phyloP scores from a whole-genome alignment of 1,140 invertebrate genomes.

The Forficula auricularia region DNA sequence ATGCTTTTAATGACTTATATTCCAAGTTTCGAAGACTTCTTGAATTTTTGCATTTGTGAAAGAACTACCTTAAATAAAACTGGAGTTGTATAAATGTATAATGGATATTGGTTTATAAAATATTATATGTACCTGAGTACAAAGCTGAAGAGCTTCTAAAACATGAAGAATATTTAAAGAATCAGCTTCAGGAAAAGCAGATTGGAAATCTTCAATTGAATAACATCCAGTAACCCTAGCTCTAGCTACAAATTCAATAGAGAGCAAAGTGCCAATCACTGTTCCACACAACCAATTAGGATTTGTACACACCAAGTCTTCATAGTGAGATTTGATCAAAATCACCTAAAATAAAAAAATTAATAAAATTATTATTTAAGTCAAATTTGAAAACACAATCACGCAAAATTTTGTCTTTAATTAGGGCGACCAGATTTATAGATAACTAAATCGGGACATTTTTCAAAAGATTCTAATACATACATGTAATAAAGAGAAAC shows the following conservation, averaged over 20 bases:
- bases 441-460: too few species aligned
- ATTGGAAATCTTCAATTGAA: conserved; percentile 59
- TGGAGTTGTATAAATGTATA: too few species aligned
- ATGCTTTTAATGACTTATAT: too few species aligned
- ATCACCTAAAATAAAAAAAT: conserved; percentile 25
- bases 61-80: too few species aligned
- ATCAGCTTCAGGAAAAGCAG: conserved; percentile 54
- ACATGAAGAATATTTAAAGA: conserved; percentile 48
- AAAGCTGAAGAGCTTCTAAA: conserved; percentile 50
- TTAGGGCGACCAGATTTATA: too few species aligned
- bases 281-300: conserved; percentile 57
- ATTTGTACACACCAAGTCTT: conserved; percentile 53
- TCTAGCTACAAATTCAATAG: conserved; percentile 41
- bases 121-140: conserved; percentile 48
- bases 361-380: not conserved
- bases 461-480: too few species aligned
- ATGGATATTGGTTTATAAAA: too few species aligned
- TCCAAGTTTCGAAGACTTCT: too few species aligned
- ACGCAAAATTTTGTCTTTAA: too few species aligned
- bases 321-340: conserved; percentile 30
- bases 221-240: conserved; percentile 58
- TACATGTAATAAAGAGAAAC: too few species aligned
- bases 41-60: too few species aligned
- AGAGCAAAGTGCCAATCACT: conserved; percentile 52
- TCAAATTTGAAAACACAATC: not conserved